Evolutionary conservation across 2,888 invertebrate genomes (phyloP).

Genomic region (Hydroisotoma schaefferi): DNA sequence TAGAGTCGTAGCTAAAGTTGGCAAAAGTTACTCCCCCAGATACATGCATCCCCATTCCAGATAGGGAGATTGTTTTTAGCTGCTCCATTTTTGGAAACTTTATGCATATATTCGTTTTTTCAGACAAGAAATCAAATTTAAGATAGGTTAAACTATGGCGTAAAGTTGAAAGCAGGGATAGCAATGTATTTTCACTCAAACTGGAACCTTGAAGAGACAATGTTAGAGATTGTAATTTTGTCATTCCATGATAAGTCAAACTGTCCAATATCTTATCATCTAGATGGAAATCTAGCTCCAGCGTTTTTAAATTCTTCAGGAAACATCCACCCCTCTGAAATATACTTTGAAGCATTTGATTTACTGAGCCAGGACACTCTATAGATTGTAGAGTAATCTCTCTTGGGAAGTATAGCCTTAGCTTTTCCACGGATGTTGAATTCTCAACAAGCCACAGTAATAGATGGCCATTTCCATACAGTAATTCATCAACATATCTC

Average conservation of each 20-base stretch:
- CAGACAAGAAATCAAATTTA: slow-evolving; percentile 18
- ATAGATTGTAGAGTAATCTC: slow-evolving; percentile 2
- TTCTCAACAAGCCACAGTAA: slow-evolving; percentile 11
- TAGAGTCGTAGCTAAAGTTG: not conserved
- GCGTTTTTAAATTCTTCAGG: slow-evolving; percentile 9
- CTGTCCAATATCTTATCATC: slow-evolving; percentile 17
- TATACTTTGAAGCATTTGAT: not conserved
- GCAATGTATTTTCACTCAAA: slow-evolving; percentile 8
- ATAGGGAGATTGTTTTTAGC: slow-evolving; percentile 12
- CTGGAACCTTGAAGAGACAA: slow-evolving; percentile 18
- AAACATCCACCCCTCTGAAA: not conserved
- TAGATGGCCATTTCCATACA: not conserved
- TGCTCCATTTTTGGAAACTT: slow-evolving; percentile 21
- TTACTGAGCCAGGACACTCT: not conserved
- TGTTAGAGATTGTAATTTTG: slow-evolving; percentile 10
- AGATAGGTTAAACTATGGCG: slow-evolving; percentile 8
- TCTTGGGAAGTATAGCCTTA: slow-evolving; percentile 18
- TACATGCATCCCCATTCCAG: slow-evolving; percentile 16
- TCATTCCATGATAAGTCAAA: slow-evolving; percentile 2
- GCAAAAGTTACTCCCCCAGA: not conserved
- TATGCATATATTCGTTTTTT: slow-evolving; percentile 15
- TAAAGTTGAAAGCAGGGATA: slow-evolving; percentile 13
- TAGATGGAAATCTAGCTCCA: slow-evolving; percentile 23
- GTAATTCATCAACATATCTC: not conserved
- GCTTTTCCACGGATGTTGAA: slow-evolving; percentile 11